phyloP scores from a whole-genome alignment of 2,888 invertebrate genomes.

The Spilarctia lutea region DNA sequence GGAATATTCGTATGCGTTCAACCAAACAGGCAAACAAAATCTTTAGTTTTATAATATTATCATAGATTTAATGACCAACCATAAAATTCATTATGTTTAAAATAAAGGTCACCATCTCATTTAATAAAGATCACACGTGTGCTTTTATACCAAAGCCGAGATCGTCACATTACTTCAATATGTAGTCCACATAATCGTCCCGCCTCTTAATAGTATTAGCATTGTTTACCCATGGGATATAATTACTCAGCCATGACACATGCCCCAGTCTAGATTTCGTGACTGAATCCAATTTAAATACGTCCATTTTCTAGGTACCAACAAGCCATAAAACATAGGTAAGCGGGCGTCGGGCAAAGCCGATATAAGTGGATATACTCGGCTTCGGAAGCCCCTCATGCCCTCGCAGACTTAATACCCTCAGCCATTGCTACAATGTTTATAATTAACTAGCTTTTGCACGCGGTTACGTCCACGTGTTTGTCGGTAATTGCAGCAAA shows the following conservation, averaged over 20 bases:
- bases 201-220: slow-evolving; percentile 6
- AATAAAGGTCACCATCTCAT: neutral
- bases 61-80: neutral
- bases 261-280: slow-evolving; percentile 24
- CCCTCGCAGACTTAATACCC: slow-evolving; percentile 55
- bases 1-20: neutral
- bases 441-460: slow-evolving; percentile 61
- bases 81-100: neutral
- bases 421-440: slow-evolving; percentile 47
- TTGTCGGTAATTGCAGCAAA: no score
- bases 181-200: slow-evolving; percentile 3
- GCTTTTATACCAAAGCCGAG: neutral
- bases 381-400: slow-evolving; percentile 65
- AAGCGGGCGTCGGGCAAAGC: slow-evolving; percentile 55
- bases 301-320: slow-evolving; percentile 42
- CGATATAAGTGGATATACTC: slow-evolving; percentile 60
- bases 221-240: neutral
- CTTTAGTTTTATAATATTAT: neutral
- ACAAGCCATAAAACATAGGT: slow-evolving; percentile 61
- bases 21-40: neutral
- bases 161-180: neutral
- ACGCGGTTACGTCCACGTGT: no score
- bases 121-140: neutral
- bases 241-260: neutral
- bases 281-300: slow-evolving; percentile 42